These are phyloP conservation scores for Tapirus indicus DNA, from an alignment of 2,797 vertebrate species.

Conservation along the genomic window DNA sequence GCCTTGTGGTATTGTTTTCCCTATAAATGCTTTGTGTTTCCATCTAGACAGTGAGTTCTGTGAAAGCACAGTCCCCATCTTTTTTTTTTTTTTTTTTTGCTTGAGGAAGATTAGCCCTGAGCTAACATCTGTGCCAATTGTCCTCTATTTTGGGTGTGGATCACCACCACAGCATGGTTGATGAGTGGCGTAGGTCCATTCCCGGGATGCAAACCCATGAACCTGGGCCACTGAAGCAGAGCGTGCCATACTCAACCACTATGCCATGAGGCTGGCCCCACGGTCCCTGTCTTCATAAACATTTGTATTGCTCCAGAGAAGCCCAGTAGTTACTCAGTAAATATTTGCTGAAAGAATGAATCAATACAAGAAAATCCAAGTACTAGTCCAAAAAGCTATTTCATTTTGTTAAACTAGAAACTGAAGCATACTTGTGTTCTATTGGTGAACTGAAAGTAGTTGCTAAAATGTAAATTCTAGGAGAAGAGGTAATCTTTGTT, in stretches of 20 bases:
- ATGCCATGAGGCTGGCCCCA: too few species aligned
- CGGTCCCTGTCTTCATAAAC: neutral
- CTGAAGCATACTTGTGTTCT: neutral
- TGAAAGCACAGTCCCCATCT: neutral
- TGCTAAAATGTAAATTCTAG: neutral
- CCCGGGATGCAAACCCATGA: too few species aligned
- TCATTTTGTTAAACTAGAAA: conserved; percentile 10
- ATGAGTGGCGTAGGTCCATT: too few species aligned
- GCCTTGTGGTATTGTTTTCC: neutral
- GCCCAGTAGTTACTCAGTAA: neutral
- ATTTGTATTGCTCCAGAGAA: conserved; percentile 3
- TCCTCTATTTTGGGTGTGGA: too few species aligned
- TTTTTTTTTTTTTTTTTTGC: neutral
- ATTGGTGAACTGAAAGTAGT: neutral
- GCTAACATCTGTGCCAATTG: too few species aligned
- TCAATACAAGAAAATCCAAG: neutral
- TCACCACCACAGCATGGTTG: too few species aligned
- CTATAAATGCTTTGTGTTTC: conserved; percentile 12
- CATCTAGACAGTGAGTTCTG: neutral
- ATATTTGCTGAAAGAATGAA: conserved; percentile 45
- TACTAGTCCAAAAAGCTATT: neutral
- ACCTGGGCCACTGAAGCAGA: too few species aligned
- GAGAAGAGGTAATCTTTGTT: neutral
- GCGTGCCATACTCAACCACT: too few species aligned
- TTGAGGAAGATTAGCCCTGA: too few species aligned